Conservation (phyloP, 2,888 invertebrate species). For the Caenorhabditis drosophilae region DNA sequence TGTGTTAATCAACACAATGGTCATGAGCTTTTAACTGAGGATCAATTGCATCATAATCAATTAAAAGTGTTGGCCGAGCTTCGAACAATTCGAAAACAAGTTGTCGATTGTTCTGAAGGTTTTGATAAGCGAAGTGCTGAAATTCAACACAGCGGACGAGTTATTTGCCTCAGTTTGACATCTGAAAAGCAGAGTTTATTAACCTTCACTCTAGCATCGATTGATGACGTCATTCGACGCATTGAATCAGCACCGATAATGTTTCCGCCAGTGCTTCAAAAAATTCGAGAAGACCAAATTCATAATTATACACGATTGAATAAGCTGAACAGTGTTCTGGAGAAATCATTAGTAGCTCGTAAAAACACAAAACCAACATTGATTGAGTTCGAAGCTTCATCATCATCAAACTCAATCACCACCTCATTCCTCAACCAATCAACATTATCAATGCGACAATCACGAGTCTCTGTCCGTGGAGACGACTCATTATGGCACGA, state of each 20-base stretch:
- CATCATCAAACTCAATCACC: background rate
- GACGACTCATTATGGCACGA: conserved; percentile 49
- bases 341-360: conserved; percentile 23
- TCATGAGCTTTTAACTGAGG: conserved; percentile 52
- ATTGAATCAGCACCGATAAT: conserved; percentile 37
- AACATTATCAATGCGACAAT: conserved; percentile 38
- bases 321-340: conserved; percentile 39
- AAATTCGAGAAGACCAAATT: conserved; percentile 43
- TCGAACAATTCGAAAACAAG: conserved; percentile 35
- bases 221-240: conserved; percentile 34
- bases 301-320: conserved; percentile 37
- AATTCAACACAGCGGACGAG: conserved; percentile 21
- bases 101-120: conserved; percentile 33
- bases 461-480: conserved; percentile 45
- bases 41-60: conserved; percentile 54
- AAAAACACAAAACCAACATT: conserved; percentile 26
- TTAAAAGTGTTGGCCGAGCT: conserved; percentile 46
- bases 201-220: conserved; percentile 26
- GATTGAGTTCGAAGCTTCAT: conserved; percentile 6
- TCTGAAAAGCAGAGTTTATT: conserved; percentile 35
- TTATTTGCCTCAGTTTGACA: conserved; percentile 12
- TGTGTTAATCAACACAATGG: conserved; percentile 66
- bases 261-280: conserved; percentile 32
- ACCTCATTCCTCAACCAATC: conserved; percentile 9
- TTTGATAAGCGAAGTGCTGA: conserved; percentile 40